These are phyloP conservation scores for Notiomystis cincta DNA, from an alignment of 2,113 vertebrate species.

Conservation along the genomic window DNA sequence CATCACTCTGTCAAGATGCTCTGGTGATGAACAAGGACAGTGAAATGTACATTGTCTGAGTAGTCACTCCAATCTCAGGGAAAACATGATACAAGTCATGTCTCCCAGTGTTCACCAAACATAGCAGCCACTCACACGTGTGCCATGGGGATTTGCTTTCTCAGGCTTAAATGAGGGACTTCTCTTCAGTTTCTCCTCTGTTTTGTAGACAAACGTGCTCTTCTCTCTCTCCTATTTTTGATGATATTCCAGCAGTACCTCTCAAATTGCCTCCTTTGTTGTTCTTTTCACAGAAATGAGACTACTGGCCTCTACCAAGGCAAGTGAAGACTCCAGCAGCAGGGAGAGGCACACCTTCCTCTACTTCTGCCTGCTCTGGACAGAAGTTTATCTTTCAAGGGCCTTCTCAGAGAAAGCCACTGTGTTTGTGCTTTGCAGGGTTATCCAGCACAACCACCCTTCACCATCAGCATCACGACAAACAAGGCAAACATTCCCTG, in stretches of 20 bases:
- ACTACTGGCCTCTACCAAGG: neutral
- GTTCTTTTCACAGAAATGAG: neutral
- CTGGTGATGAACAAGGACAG: neutral
- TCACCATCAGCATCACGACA: neutral
- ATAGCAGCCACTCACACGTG: neutral
- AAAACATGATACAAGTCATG: neutral
- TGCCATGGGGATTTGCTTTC: neutral
- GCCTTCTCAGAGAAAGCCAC: neutral
- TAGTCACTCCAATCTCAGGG: neutral
- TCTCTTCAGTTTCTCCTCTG: neutral
- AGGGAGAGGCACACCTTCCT: neutral
- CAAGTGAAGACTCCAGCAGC: neutral
- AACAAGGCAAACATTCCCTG: neutral
- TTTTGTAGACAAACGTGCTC: neutral
- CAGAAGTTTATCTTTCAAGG: neutral
- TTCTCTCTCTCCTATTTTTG: neutral
- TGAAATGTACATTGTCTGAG: neutral
- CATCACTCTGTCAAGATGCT: neutral
- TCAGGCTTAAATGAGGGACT: neutral
- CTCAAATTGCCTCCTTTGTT: neutral
- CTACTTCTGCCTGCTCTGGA: neutral
- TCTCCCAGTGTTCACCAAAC: neutral
- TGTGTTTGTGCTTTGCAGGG: neutral
- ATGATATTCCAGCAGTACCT: neutral
- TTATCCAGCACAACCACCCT: neutral